Evolutionary conservation across 2,888 invertebrate species (phyloP), one percentile per base, ranked within the genome.

Genomic region (Mesorhabditis spiculigera): DNA sequence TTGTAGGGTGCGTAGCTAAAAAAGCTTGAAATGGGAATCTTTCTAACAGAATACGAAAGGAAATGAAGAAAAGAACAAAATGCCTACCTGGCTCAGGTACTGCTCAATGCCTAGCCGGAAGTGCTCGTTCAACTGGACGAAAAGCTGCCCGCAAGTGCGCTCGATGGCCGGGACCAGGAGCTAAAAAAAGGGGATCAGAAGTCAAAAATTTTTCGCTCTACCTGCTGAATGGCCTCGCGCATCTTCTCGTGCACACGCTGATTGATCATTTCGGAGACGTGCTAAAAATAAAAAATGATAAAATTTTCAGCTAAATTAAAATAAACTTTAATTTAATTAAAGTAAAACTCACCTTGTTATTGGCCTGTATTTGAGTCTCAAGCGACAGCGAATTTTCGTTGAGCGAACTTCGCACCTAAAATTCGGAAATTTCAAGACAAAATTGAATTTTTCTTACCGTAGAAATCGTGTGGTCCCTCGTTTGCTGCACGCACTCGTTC

Each of bases 81-180:
- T 41, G 3, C 66, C 43, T 5, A 61, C 70, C 67, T 71, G 70
- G 3, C 45, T 41, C 62, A 68, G 44, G 42, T 61, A 68, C 73
- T 78, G 75, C 86, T 91, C 91, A 5, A 94, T 93, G 68, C 96
- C 96, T 76, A 90, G 90, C 68, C 91, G 91, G 88, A 95, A 96
- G 28, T 92, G 90, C 67, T 92, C 92, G 86, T 94, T 93, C 70
- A 96, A 90, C 87, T 96, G 95, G 65, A 91, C 90, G 86, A 95
- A 94, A 90, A 96, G 92, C 45, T 74, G 73, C 42, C 73, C 71
- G 69, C 83, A 83, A 28, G 73, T 70, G n/a, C 77, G 67, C 66
- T 79, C 79, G 45, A 82, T 73, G 4, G 80, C 65, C n/a, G 82
- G 82, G n/a, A 79, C 71, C 4, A 82, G 69, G 45, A 75, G 69